A percentile compares a stretch with the other conserved stretches of the same genome.
Evolutionary conservation across 2,797 vertebrate genomes (phyloP).

Genomic region (Trematomus bernacchii): DNA sequence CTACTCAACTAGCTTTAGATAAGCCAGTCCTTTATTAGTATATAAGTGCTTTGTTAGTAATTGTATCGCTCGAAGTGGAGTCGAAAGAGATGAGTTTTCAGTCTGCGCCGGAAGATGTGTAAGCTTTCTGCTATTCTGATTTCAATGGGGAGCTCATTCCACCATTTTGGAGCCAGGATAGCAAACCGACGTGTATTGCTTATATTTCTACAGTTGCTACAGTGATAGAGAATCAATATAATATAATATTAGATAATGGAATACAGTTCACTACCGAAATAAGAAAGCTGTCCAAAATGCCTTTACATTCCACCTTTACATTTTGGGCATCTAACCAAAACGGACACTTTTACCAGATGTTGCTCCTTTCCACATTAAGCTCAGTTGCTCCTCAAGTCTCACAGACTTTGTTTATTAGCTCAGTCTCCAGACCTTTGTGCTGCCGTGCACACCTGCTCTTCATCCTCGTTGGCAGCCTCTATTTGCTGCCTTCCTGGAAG

Average conservation of each 20-base stretch:
- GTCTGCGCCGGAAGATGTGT: too few relatives aligned
- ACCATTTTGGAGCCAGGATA: too few relatives aligned
- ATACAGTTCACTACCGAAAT: neutral
- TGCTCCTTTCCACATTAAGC: conserved; percentile 24
- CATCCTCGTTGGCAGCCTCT: conserved; percentile 44
- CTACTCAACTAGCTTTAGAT: too few relatives aligned
- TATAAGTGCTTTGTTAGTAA: too few relatives aligned
- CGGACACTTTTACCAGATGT: conserved; percentile 43
- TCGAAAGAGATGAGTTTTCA: too few relatives aligned
- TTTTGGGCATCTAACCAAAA: conserved; percentile 14
- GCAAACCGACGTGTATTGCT: too few relatives aligned
- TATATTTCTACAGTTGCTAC: neutral
- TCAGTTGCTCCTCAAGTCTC: conserved; percentile 23
- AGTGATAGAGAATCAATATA: neutral
- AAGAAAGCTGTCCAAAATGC: neutral
- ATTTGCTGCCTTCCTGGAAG: conserved; percentile 45
- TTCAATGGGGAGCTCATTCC: too few relatives aligned
- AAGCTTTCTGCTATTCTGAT: too few relatives aligned
- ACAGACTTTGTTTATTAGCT: conserved; percentile 40
- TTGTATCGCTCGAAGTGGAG: too few relatives aligned
- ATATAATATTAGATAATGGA: neutral
- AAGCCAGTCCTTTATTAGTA: too few relatives aligned
- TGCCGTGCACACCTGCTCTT: conserved; percentile 50
- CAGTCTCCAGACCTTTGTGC: conserved; percentile 15
- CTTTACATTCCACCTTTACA: neutral